Evolutionary conservation across 2,797 vertebrate genomes (phyloP), one percentile per base, ranked within the genome.

Genomic region (Carduelis carduelis): DNA sequence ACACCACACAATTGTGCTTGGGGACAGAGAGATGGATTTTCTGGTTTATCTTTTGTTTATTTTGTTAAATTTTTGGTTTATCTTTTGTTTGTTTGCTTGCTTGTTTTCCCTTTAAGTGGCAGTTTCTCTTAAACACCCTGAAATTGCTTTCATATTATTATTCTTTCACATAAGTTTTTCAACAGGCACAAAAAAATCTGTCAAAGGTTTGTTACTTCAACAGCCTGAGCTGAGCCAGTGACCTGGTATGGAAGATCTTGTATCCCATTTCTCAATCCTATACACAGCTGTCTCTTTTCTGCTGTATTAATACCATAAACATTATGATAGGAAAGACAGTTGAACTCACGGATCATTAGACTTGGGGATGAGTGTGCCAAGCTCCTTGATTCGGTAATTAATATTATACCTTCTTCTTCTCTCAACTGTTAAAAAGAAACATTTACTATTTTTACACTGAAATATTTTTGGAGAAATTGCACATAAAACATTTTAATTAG

Each of bases 331-430:
- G 90, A 97, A 97, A 96, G 75, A 96, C 46, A 95, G 59, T 75
- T 96, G 84, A 96, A 99, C 99, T 99, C 98, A 99, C 99, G 99
- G 99, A 97, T 99, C 99, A 94, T 99, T 99, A 83, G 99, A 99
- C 97, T 99, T 99, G 92, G 99, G 99, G 97, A 99, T 99, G 96
- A 99, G 98, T 17, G 99, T 99, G 96, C 99, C 99, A 97, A 99
- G 98, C 96, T 99, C 99, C 97, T 99, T 99, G 96, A 99, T 99
- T 98, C 99, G 98, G 98, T 99, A 99, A 98, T 99, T 99, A 97
- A 99, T 99, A 98, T 99, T 99, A 98, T 99, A 99, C 97, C 99
- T 98, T 92, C 99, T 98, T 97, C 99, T 98, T 98, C 99, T 98
- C 98, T 99, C 99, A 98, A 99, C 99, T 99, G 97, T 94, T 93